These are phyloP conservation scores for Penaeus vannamei DNA, from an alignment of 1,140 invertebrate genomes.

Conservation along the genomic window DNA sequence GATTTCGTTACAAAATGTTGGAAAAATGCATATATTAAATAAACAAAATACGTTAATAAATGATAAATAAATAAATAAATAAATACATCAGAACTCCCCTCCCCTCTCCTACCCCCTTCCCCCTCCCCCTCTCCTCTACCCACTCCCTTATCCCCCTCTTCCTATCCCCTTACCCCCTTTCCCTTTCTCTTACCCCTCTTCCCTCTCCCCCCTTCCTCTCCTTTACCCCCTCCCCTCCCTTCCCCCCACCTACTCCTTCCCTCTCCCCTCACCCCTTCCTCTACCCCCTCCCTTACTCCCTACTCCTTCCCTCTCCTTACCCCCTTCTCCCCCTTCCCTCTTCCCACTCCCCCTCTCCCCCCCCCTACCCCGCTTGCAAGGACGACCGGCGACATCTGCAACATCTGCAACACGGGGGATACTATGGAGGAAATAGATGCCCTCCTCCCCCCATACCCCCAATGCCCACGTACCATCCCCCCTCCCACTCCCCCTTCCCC, in stretches of 20 bases:
- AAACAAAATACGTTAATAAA: no score
- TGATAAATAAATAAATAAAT: no score
- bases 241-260: background rate
- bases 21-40: no score
- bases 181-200: background rate
- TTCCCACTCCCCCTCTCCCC: background rate
- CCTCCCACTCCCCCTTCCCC: background rate
- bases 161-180: background rate
- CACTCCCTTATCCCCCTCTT: background rate
- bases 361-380: no score
- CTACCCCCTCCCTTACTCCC: background rate
- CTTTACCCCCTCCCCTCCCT: background rate
- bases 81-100: background rate
- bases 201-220: background rate
- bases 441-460: background rate
- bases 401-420: no score
- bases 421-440: background rate
- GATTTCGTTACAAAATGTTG: no score
- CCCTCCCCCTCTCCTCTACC: background rate
- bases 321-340: background rate
- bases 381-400: no score
- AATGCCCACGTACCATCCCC: background rate
- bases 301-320: background rate
- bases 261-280: background rate
- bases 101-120: background rate